A percentile compares a stretch with the other conserved stretches of the same genome.
These are phyloP conservation scores for Pituophis catenifer DNA, from an alignment of 2,113 vertebrate species.

Conservation along the genomic window DNA sequence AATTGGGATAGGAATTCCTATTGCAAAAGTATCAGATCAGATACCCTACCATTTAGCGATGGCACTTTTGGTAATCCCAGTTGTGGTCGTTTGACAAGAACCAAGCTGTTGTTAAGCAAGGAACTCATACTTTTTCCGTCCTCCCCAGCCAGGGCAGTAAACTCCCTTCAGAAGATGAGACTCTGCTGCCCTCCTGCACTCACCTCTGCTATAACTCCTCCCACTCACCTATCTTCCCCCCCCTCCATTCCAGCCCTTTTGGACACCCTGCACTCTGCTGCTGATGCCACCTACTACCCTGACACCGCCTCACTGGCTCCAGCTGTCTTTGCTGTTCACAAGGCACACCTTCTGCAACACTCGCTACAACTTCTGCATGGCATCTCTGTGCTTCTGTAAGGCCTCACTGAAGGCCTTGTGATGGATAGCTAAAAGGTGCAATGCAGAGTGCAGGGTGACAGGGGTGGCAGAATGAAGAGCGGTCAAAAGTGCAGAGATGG, in stretches of 20 bases:
- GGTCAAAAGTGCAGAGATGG: not conserved
- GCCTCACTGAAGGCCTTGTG: not conserved
- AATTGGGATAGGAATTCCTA: not conserved
- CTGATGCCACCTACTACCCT: not conserved
- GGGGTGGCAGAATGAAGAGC: not conserved
- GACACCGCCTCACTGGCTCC: rapidly evolving
- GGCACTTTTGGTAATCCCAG: not conserved
- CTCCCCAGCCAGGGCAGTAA: not conserved
- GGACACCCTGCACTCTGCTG: not conserved
- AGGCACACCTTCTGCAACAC: not conserved
- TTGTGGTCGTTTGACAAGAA: not conserved
- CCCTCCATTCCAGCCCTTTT: not conserved
- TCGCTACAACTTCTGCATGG: not conserved
- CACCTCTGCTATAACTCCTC: too few species aligned
- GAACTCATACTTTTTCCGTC: not conserved
- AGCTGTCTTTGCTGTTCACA: not conserved
- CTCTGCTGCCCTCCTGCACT: too few species aligned
- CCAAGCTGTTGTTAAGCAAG: not conserved
- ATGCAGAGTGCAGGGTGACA: not conserved
- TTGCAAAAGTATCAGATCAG: not conserved
- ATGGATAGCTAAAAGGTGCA: not conserved
- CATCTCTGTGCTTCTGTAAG: not conserved
- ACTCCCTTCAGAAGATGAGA: not conserved
- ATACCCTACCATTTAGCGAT: not conserved
- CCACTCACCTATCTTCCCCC: too few species aligned